Conservation (phyloP, 2,797 vertebrate species). For the Fratercula arctica region DNA sequence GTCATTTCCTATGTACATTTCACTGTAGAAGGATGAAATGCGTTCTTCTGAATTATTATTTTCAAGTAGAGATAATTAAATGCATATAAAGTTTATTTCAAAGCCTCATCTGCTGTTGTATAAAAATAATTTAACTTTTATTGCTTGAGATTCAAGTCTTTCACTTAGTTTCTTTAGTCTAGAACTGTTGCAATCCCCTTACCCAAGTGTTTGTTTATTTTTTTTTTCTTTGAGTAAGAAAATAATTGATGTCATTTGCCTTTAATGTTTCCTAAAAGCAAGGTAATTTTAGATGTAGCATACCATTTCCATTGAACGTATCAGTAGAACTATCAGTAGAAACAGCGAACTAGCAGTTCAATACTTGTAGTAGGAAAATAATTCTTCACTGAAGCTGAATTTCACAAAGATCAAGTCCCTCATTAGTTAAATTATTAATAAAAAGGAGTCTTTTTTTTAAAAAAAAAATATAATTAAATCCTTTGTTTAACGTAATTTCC, state of each 20-base stretch:
- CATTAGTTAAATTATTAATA: background rate
- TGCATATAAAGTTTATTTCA: background rate
- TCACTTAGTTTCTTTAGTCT: background rate
- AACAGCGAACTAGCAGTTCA: background rate
- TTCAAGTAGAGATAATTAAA: background rate
- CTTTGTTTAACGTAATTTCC: background rate
- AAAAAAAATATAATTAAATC: background rate
- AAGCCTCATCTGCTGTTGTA: background rate
- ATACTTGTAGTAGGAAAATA: background rate
- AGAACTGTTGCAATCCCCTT: background rate
- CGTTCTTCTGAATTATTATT: background rate
- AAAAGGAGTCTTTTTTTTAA: background rate
- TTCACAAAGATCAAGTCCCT: background rate
- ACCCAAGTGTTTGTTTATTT: rapidly evolving
- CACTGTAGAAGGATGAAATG: conserved; percentile 24
- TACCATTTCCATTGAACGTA: background rate
- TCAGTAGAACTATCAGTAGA: background rate
- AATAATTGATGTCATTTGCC: background rate
- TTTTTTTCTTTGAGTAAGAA: background rate
- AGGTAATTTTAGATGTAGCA: background rate
- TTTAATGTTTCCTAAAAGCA: background rate
- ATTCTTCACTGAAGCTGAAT: background rate
- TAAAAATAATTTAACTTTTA: background rate
- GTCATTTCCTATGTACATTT: conserved; percentile 58
- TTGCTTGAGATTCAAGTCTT: background rate